Base-by-base conservation (phyloP, 2,797 vertebrate species). In the Phrynocephalus guinanensis region DNA sequence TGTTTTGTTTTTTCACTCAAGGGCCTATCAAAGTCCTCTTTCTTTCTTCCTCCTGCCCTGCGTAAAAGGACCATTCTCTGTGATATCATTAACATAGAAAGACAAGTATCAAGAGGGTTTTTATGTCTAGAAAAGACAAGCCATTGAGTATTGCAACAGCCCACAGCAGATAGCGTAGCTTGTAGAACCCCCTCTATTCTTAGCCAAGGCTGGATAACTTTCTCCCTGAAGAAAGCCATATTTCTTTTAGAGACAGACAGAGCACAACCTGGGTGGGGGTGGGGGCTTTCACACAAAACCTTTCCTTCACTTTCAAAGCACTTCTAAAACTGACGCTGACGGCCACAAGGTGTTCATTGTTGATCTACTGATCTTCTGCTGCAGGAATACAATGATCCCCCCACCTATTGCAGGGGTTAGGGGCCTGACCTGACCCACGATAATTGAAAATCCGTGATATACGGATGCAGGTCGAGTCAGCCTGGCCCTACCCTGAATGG, bases 11-110 rank as follows among this genome's bases (percentile, higher is more conserved):
- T 92, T 63, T 2, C 0, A 24, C 71, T 0, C 77, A 77, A 38
- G 7, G 0, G 2, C 44, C 66, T 83, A 71, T 60, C 3, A 0
- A 52, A 18, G 86, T 18, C 18, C 52, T 50, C 48, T 66, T 9
- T 30, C 0, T 82, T 83, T 18, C 28, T 16, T n/a, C 26, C 26
- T 15, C 38, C 20, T 66, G 28, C 18, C n/a, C 66, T n/a, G 5
- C 75, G 33, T 85, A 79, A 91, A 80, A 30, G 88, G 88, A 86
- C 75, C 33, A 22, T n/a, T 56, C 71, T 0, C 26, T 85, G 0
- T 28, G 15, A 60, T 20, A 75, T 1, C 71, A 79, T 3, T 24
- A 72, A 78, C 76, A 68, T 48, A 7, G 18, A 72, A 77, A 0
- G 30, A 28, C 63, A 68, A 81, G 77, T 13, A 56, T 84, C 44